phyloP scores from a whole-genome alignment of 2,888 invertebrate species.

The Lagria hirta region DNA sequence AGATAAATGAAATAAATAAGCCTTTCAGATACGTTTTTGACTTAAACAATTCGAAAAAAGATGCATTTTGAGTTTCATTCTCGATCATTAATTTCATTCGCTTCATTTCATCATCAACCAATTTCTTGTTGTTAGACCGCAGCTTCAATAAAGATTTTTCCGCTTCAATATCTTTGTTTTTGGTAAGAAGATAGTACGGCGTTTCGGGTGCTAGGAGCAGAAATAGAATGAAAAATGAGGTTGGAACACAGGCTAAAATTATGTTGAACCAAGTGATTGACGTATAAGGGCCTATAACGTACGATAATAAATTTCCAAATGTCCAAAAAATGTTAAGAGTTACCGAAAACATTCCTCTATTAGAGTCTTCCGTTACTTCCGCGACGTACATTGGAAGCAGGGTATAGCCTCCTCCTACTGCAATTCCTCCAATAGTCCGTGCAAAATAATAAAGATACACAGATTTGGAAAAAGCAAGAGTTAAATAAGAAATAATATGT shows the following conservation, averaged over 20 bases:
- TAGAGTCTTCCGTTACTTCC: conserved; percentile 78
- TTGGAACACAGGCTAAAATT: conserved; percentile 17
- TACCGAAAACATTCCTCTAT: conserved; percentile 79
- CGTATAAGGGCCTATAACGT: conserved; percentile 13
- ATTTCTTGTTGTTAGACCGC: conserved; percentile 4
- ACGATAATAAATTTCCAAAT: conserved; percentile 16
- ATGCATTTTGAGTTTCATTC: conserved; percentile 52
- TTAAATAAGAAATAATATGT: conserved; percentile 68
- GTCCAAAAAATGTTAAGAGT: conserved; percentile 21
- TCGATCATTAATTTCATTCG: conserved; percentile 3
- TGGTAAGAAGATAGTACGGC: conserved; percentile 13
- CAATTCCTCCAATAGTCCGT: conserved; percentile 63
- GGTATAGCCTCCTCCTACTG: conserved; percentile 69
- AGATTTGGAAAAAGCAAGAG: conserved; percentile 60
- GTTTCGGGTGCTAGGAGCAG: conserved; percentile 36
- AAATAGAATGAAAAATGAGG: conserved; percentile 48
- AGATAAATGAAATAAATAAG: conserved; percentile 50
- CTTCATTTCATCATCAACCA: conserved; percentile 7
- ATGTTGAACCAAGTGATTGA: conserved; percentile 15
- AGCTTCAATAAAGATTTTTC: conserved; percentile 6
- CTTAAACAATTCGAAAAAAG: conserved; percentile 10
- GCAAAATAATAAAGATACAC: conserved; percentile 60
- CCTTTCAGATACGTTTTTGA: conserved; percentile 10
- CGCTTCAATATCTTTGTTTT: conserved; percentile 8
- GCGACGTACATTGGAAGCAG: conserved; percentile 84